A percentile compares a stretch with the other conserved stretches of the same genome.
Conservation (phyloP, 2,888 invertebrate species). For the Euphydryas editha region DNA sequence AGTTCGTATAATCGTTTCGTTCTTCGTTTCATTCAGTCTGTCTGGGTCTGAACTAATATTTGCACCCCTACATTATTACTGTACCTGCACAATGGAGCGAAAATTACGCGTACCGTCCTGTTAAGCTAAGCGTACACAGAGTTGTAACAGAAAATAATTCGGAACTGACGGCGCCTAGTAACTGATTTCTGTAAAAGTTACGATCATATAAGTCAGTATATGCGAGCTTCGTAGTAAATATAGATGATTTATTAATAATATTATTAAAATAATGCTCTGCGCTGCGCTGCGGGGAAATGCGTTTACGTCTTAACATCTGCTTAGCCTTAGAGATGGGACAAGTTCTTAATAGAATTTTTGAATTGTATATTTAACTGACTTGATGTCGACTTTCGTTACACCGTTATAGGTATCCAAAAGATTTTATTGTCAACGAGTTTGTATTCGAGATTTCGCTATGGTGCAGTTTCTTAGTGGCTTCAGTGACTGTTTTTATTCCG, state of each 20-base stretch:
- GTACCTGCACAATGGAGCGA: conserved; percentile 66
- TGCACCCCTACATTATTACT: conserved; percentile 77
- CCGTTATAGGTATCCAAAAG: neutral
- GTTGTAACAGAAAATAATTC: too few relatives aligned
- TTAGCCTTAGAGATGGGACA: conserved; percentile 22
- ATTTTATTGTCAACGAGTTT: neutral
- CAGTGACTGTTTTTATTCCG: neutral
- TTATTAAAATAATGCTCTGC: too few relatives aligned
- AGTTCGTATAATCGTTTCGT: conserved; percentile 62
- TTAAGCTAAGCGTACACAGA: conserved; percentile 4
- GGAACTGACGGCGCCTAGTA: too few relatives aligned
- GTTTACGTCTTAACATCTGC: too few relatives aligned
- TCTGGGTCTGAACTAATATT: conserved; percentile 79
- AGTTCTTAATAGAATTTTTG: conserved; percentile 11
- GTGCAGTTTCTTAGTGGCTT: neutral
- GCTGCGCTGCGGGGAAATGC: too few relatives aligned
- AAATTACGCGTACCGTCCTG: conserved; percentile 53
- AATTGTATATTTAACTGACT: conserved; percentile 8
- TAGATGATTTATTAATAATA: too few relatives aligned
- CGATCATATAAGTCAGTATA: too few relatives aligned
- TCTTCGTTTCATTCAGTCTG: conserved; percentile 56
- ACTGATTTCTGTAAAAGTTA: too few relatives aligned
- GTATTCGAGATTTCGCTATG: neutral
- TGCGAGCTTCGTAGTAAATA: too few relatives aligned
- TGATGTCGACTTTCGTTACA: neutral